Evolutionary conservation across 1,140 invertebrate species (phyloP).

Genomic region (Lycorma delicatula): DNA sequence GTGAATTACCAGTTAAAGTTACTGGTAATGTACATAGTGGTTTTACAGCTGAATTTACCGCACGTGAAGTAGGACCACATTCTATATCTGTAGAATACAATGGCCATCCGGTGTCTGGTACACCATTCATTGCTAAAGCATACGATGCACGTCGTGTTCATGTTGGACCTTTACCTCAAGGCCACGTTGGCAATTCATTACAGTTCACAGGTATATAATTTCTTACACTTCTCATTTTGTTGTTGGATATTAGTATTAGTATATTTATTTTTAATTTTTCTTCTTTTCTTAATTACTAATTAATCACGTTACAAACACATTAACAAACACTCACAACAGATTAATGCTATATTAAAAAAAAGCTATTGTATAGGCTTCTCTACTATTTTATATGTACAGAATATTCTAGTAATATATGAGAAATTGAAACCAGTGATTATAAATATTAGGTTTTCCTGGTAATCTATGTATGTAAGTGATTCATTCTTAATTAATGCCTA

Average conservation of each 20-base stretch:
- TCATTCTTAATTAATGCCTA: too few species aligned
- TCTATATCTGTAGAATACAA: slow-evolving; percentile 85
- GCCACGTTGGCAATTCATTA: slow-evolving; percentile 70
- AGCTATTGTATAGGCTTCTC: too few species aligned
- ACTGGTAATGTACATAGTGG: slow-evolving; percentile 77
- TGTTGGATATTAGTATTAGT: neutral
- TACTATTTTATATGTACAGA: too few species aligned
- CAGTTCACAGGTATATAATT: slow-evolving; percentile 81
- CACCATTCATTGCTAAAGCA: slow-evolving; percentile 85
- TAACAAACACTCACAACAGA: neutral
- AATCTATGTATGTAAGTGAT: too few species aligned
- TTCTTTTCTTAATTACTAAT: neutral
- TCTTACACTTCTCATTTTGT: neutral
- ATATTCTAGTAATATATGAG: too few species aligned
- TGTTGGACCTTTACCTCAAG: slow-evolving; percentile 75
- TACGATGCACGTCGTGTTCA: slow-evolving; percentile 85
- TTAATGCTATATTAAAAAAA: too few species aligned
- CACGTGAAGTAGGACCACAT: slow-evolving; percentile 81
- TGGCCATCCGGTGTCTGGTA: slow-evolving; percentile 78
- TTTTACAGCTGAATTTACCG: slow-evolving; percentile 85
- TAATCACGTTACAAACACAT: neutral
- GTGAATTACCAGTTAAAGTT: slow-evolving; percentile 79
- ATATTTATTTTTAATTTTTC: neutral
- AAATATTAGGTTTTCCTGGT: too few species aligned
- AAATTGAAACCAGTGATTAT: too few species aligned